Percentiles rank a stretch among this genome's conserved stretches.
phyloP scores from a whole-genome alignment of 2,888 invertebrate genomes.

The Trisateles emortualis region DNA sequence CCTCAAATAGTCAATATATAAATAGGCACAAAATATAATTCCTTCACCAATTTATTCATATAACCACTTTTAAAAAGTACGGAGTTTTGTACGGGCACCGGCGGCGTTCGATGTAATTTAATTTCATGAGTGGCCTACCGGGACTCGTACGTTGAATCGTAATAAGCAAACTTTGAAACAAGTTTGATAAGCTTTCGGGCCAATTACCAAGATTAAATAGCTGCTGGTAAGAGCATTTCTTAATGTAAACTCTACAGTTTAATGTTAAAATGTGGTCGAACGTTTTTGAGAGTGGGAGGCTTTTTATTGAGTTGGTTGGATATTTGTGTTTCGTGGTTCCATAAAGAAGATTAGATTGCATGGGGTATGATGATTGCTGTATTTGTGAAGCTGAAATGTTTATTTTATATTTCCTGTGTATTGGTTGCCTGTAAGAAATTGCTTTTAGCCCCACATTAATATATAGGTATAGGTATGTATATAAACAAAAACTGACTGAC shows the following conservation, averaged over 20 bases:
- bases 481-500: too few species aligned
- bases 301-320: background rate
- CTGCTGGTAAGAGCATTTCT: slow-evolving; percentile 50
- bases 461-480: too few species aligned
- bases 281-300: slow-evolving; percentile 17
- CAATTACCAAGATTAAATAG: slow-evolving; percentile 72
- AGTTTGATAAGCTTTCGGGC: slow-evolving; percentile 75
- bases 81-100: slow-evolving; percentile 61
- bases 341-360: background rate
- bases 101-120: slow-evolving; percentile 73
- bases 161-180: slow-evolving; percentile 73
- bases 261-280: slow-evolving; percentile 29
- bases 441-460: too few species aligned
- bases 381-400: background rate
- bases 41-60: slow-evolving; percentile 17
- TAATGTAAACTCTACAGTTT: slow-evolving; percentile 46
- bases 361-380: slow-evolving; percentile 2
- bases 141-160: slow-evolving; percentile 67
- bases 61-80: slow-evolving; percentile 65
- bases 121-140: slow-evolving; percentile 77
- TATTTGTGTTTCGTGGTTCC: slow-evolving; percentile 2
- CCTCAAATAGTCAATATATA: slow-evolving; percentile 26
- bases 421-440: too few species aligned
- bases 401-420: background rate
- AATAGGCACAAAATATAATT: slow-evolving; percentile 25